These are phyloP conservation scores for Whitmania pigra DNA, from an alignment of 1,140 invertebrate species.

Conservation along the genomic window DNA sequence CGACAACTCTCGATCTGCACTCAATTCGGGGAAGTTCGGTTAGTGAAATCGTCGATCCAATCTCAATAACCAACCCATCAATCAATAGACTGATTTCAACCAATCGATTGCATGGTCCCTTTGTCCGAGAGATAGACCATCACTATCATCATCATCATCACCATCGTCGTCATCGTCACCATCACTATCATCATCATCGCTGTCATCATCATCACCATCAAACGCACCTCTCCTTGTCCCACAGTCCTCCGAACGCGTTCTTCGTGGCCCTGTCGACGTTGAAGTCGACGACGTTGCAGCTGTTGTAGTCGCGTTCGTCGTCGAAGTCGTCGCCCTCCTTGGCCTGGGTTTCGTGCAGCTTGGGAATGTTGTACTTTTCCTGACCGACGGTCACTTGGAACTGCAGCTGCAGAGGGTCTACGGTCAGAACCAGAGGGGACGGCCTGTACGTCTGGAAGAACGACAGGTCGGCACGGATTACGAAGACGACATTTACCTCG, in stretches of 20 bases:
- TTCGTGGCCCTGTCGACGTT: neutral
- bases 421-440: too few species aligned
- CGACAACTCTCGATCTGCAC: too few species aligned
- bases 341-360: neutral
- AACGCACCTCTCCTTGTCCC: neutral
- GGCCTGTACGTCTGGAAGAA: too few species aligned
- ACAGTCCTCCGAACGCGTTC: neutral
- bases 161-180: neutral
- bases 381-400: conserved; percentile 14
- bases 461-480: too few species aligned
- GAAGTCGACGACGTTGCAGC: neutral
- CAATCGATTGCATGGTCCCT: neutral
- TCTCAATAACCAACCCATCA: too few species aligned
- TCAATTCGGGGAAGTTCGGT: too few species aligned
- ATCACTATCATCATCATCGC: neutral
- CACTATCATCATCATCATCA: neutral
- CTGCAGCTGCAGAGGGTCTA: neutral
- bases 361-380: conserved; percentile 6
- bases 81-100: too few species aligned
- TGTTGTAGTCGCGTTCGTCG: conserved; percentile 1
- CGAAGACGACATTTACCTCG: too few species aligned
- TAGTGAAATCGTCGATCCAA: too few species aligned
- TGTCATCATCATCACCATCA: neutral
- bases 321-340: neutral
- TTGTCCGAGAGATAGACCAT: neutral